Evolutionary conservation across 2,797 vertebrate species (phyloP).

Genomic region (Nannoperca australis): DNA sequence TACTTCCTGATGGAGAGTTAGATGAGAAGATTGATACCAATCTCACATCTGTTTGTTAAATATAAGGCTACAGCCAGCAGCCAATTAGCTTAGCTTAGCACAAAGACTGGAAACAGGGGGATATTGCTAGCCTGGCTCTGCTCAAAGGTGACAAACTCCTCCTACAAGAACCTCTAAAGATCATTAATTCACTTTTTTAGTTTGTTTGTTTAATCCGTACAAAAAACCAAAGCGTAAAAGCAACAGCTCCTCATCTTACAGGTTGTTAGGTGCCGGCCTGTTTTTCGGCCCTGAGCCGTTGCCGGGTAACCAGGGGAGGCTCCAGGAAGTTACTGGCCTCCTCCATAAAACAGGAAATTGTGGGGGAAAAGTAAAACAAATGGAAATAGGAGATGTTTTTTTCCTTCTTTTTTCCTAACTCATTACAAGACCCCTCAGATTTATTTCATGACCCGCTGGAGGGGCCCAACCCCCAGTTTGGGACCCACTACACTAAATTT

Average conservation of each 20-base stretch:
- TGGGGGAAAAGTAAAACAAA: neutral
- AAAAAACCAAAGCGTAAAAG: neutral
- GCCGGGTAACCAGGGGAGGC: neutral
- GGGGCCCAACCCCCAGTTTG: neutral
- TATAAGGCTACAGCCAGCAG: neutral
- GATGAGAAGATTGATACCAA: neutral
- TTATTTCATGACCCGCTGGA: neutral
- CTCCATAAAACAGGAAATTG: neutral
- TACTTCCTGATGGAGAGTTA: neutral
- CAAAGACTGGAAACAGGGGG: neutral
- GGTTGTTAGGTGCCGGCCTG: too few species aligned
- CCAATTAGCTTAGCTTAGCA: conserved; percentile 8
- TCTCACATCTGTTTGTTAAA: neutral
- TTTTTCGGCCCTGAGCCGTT: neutral
- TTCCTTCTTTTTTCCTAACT: neutral
- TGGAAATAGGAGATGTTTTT: neutral
- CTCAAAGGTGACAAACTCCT: neutral
- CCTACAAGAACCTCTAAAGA: neutral
- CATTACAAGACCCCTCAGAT: neutral
- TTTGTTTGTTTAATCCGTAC: neutral
- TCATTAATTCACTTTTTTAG: neutral
- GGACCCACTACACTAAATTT: neutral
- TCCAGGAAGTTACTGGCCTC: neutral
- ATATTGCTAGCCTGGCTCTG: neutral
- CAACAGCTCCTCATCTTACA: neutral